These are phyloP conservation scores for Pachypanchax playfairii DNA, from an alignment of 2,113 vertebrate genomes.

Conservation along the genomic window DNA sequence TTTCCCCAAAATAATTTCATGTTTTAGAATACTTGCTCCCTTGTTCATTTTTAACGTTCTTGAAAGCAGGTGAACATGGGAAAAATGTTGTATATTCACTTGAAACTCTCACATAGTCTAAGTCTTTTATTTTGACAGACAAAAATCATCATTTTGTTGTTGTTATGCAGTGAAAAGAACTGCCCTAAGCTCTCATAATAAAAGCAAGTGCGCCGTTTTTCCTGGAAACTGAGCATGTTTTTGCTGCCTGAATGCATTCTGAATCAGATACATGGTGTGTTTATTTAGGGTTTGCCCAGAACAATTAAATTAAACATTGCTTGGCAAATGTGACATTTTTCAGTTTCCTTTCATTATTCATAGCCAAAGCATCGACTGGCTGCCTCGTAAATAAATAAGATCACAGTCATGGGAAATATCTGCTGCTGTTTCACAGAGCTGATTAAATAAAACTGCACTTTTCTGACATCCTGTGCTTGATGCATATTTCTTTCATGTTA, in stretches of 20 bases:
- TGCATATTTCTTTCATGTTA: too few species aligned
- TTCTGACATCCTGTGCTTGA: neutral
- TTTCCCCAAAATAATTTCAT: neutral
- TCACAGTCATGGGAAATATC: neutral
- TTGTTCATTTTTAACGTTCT: neutral
- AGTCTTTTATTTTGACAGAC: neutral
- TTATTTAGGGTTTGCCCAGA: neutral
- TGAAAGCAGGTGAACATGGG: neutral
- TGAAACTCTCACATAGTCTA: neutral
- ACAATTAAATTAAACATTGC: constrained; percentile 32
- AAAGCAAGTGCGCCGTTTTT: neutral
- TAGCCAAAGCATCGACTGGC: neutral
- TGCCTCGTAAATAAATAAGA: constrained; percentile 10
- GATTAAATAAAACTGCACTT: constrained; percentile 17
- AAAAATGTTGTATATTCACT: neutral
- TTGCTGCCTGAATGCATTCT: constrained; percentile 17
- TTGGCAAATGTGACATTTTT: constrained; percentile 18
- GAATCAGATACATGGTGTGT: neutral
- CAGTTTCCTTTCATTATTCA: constrained; percentile 25
- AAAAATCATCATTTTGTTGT: neutral
- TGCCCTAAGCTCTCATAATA: neutral
- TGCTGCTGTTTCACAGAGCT: neutral
- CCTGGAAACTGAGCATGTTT: neutral
- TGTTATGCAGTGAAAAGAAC: neutral
- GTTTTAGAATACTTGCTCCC: neutral